A percentile compares a stretch with the other conserved stretches of the same genome.
Conservation (phyloP, 2,113 vertebrate genomes). For the Diglossa brunneiventris region DNA sequence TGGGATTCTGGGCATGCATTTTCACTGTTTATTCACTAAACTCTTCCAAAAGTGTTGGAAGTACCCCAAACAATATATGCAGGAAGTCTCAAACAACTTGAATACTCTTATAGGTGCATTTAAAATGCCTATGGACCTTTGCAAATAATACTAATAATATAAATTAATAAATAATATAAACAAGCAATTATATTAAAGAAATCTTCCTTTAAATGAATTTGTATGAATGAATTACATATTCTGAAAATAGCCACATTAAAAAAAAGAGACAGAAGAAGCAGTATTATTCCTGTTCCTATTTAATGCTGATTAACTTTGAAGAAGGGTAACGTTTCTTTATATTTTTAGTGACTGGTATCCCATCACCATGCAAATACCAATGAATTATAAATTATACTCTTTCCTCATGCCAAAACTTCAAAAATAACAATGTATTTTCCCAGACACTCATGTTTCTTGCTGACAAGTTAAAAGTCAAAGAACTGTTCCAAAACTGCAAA, state of each 20-base stretch:
- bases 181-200: not conserved
- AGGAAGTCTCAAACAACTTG: not conserved
- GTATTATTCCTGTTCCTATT: not conserved
- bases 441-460: not conserved
- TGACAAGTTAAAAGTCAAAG: not conserved
- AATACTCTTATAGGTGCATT: not conserved
- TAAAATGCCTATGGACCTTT: not conserved
- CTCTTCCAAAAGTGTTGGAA: not conserved
- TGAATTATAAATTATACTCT: not conserved
- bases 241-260: not conserved
- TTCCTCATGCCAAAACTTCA: not conserved
- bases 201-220: not conserved
- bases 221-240: not conserved
- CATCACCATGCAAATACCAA: not conserved
- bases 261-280: not conserved
- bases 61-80: not conserved
- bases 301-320: not conserved
- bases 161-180: not conserved
- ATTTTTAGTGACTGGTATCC: not conserved
- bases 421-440: not conserved
- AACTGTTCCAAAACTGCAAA: not conserved
- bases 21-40: not conserved
- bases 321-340: not conserved
- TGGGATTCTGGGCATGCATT: not conserved
- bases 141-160: not conserved